These are phyloP conservation scores for Procavia capensis DNA, from an alignment of 2,113 vertebrate genomes.

Conservation along the genomic window DNA sequence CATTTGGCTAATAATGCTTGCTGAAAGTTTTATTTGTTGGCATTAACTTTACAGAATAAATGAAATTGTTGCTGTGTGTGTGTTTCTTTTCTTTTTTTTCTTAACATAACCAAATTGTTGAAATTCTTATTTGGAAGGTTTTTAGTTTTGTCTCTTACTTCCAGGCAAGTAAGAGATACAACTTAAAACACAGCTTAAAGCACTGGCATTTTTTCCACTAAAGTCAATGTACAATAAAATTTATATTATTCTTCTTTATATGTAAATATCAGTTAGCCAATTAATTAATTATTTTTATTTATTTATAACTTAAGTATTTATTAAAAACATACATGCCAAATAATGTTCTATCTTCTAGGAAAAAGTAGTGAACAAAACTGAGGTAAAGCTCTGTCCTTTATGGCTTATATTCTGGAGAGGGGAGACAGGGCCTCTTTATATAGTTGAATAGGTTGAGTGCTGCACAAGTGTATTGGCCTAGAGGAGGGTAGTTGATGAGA, in stretches of 20 bases:
- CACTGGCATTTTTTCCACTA: neutral
- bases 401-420: neutral
- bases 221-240: neutral
- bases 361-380: neutral
- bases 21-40: neutral
- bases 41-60: neutral
- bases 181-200: neutral
- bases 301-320: neutral
- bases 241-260: neutral
- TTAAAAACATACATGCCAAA: neutral
- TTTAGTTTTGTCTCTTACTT: neutral
- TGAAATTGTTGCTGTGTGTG: neutral
- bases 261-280: neutral
- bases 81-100: neutral
- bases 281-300: neutral
- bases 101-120: neutral
- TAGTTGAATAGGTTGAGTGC: neutral
- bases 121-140: neutral
- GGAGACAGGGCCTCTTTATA: neutral
- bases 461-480: neutral
- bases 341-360: neutral
- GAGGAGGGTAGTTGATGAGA: neutral
- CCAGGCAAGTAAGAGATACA: neutral
- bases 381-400: neutral
- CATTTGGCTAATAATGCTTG: neutral